Conservation (phyloP, 2,888 invertebrate species). For the Euproctis similis region DNA sequence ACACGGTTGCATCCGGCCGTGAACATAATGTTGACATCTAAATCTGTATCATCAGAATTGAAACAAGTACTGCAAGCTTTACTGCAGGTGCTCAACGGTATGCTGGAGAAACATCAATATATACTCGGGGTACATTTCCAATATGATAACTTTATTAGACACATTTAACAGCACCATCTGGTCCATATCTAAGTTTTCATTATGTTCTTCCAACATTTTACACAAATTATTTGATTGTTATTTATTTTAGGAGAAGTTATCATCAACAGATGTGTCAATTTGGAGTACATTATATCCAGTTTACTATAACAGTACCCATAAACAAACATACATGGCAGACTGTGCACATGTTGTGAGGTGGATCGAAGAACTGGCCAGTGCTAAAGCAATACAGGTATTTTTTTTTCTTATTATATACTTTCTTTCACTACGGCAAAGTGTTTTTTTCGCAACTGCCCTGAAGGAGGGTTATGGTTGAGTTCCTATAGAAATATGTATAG, state of each 20-base stretch:
- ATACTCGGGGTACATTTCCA: constrained; percentile 76
- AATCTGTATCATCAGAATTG: constrained; percentile 70
- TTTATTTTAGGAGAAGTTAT: constrained; percentile 71
- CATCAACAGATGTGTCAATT: constrained; percentile 81
- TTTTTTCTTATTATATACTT: not conserved
- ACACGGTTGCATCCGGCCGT: constrained; percentile 76
- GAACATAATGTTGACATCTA: constrained; percentile 61
- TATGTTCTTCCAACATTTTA: too few relatives aligned
- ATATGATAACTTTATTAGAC: not conserved
- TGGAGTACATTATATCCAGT: constrained; percentile 84
- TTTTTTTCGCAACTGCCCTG: too few relatives aligned
- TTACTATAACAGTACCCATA: constrained; percentile 73
- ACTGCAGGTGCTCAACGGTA: constrained; percentile 74
- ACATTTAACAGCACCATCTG: too few relatives aligned
- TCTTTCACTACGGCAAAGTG: too few relatives aligned
- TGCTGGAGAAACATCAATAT: constrained; percentile 69
- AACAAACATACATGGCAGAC: constrained; percentile 70
- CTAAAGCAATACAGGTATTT: constrained; percentile 76
- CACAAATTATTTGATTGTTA: too few relatives aligned
- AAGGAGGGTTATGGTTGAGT: too few relatives aligned
- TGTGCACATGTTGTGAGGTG: constrained; percentile 75
- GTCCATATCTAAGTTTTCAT: too few relatives aligned
- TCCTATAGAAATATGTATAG: too few relatives aligned
- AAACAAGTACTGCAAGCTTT: constrained; percentile 72
- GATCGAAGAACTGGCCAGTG: constrained; percentile 73